Conservation (phyloP, 2,113 vertebrate genomes). For the Hypanus sabinus region DNA sequence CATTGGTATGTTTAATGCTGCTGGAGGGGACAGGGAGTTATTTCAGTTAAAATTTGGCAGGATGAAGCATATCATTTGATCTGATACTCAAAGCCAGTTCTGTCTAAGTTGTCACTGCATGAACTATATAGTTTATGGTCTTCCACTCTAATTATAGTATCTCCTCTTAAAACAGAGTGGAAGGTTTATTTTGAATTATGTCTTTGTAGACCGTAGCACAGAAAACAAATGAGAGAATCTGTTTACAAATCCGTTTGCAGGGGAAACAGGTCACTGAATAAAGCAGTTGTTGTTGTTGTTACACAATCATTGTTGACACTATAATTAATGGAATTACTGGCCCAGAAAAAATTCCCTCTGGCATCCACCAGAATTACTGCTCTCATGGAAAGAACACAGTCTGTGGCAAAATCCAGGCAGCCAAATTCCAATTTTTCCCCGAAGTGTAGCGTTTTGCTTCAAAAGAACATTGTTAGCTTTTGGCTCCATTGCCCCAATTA, state of each 20-base stretch:
- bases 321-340: neutral
- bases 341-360: neutral
- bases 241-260: neutral
- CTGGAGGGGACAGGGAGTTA: neutral
- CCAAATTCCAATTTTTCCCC: neutral
- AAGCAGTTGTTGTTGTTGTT: neutral
- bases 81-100: neutral
- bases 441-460: neutral
- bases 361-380: neutral
- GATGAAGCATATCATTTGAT: neutral
- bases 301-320: neutral
- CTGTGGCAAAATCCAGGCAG: neutral
- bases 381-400: neutral
- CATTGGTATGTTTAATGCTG: neutral
- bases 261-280: neutral
- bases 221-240: neutral
- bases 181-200: no score
- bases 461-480: neutral
- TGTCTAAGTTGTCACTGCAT: no score
- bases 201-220: no score
- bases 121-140: neutral
- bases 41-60: neutral
- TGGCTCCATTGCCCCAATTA: constrained; percentile 1
- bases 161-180: neutral
- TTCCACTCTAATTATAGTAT: neutral